These are phyloP conservation scores for Phrynocephalus forsythii DNA, from an alignment of 2,797 vertebrate genomes.

Conservation along the genomic window DNA sequence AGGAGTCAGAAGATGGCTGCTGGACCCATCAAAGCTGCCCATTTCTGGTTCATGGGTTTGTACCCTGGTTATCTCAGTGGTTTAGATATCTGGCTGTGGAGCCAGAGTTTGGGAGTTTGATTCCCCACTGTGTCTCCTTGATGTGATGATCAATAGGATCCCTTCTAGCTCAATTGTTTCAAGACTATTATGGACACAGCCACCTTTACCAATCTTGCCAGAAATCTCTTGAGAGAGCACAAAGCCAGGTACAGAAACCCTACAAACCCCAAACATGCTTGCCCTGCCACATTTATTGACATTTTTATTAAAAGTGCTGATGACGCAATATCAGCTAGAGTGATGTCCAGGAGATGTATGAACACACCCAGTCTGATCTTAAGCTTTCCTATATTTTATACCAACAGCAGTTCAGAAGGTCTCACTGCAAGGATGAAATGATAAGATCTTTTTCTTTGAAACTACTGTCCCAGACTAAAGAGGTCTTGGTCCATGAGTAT, in stretches of 20 bases:
- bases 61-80: not conserved
- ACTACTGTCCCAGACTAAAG: not conserved
- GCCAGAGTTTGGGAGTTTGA: too few species aligned
- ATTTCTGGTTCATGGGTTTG: not conserved
- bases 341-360: not conserved
- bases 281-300: conserved; percentile 26
- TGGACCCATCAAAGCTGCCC: too few species aligned
- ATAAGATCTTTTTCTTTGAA: not conserved
- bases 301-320: not conserved
- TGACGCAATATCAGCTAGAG: not conserved
- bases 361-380: too few species aligned
- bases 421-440: not conserved
- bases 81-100: too few species aligned
- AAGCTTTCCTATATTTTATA: not conserved
- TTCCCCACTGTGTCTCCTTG: too few species aligned
- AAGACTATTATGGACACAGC: not conserved
- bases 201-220: not conserved
- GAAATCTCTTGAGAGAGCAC: not conserved
- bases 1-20: too few species aligned
- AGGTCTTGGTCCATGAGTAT: not conserved
- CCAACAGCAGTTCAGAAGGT: not conserved
- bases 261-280: not conserved
- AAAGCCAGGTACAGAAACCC: not conserved
- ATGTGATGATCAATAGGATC: too few species aligned
- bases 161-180: too few species aligned